phyloP scores from a whole-genome alignment of 2,888 invertebrate species.

The Eupelmus urozonus region DNA sequence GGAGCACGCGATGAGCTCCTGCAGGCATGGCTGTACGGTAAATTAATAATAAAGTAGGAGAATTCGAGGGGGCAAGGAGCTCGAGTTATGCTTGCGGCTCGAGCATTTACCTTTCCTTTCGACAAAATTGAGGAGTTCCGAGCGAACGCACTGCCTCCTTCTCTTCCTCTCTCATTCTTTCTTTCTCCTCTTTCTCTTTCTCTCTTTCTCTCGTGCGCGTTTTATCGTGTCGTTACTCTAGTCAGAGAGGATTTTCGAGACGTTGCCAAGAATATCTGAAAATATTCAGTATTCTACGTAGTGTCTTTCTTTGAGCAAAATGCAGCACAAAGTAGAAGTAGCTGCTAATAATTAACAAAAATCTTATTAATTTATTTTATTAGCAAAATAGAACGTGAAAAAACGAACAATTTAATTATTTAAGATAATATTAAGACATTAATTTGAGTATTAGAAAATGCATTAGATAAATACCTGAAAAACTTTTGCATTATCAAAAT shows the following conservation, averaged over 20 bases:
- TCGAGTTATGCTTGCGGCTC: neutral
- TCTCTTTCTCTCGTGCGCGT: neutral
- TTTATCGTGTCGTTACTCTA: slow-evolving; percentile 9
- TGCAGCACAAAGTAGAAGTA: no score
- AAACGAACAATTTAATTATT: no score
- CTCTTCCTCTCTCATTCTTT: neutral
- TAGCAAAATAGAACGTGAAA: no score
- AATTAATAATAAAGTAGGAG: slow-evolving; percentile 37
- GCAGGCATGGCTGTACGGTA: neutral
- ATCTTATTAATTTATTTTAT: no score
- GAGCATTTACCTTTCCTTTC: slow-evolving; percentile 12
- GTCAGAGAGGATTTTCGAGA: neutral
- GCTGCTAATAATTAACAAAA: no score
- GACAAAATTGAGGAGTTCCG: slow-evolving; percentile 22
- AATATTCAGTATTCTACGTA: no score
- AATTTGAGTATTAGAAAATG: no score
- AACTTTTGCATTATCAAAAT: no score
- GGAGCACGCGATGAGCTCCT: neutral
- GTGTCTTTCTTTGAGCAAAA: no score
- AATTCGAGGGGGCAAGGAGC: neutral
- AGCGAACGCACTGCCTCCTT: neutral
- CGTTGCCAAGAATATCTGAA: neutral
- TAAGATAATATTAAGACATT: no score
- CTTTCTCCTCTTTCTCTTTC: neutral
- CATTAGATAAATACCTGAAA: no score